Conservation (phyloP, 2,797 vertebrate species). For the Melopsittacus undulatus region DNA sequence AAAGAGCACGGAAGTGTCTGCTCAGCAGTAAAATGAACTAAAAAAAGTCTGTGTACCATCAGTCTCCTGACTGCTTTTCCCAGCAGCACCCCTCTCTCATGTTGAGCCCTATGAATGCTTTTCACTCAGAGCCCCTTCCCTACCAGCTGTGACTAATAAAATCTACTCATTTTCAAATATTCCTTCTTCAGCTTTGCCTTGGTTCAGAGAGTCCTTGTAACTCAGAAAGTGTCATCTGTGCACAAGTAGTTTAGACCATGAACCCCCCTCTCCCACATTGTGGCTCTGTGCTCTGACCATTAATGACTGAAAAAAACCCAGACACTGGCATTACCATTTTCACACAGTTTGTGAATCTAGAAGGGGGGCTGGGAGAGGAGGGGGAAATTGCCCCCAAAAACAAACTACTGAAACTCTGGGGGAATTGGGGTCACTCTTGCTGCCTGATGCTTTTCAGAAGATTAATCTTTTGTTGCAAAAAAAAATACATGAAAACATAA, state of each 20-base stretch:
- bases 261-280: neutral
- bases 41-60: neutral
- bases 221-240: neutral
- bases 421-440: neutral
- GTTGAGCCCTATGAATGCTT: neutral
- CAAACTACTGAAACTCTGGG: neutral
- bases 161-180: neutral
- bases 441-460: neutral
- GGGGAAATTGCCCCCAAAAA: too few species aligned
- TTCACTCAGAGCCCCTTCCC: neutral
- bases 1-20: neutral
- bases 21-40: neutral
- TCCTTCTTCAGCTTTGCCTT: neutral
- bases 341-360: neutral
- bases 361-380: neutral
- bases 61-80: neutral
- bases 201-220: neutral
- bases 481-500: neutral
- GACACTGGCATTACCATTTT: neutral
- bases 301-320: neutral
- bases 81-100: neutral
- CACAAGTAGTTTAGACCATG: neutral
- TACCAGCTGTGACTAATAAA: neutral
- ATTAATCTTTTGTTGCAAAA: neutral
- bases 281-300: neutral